A percentile compares a stretch with the other conserved stretches of the same genome.
These are phyloP conservation scores for Onychomys leucogaster DNA, from an alignment of 2,797 vertebrate genomes.

Conservation along the genomic window DNA sequence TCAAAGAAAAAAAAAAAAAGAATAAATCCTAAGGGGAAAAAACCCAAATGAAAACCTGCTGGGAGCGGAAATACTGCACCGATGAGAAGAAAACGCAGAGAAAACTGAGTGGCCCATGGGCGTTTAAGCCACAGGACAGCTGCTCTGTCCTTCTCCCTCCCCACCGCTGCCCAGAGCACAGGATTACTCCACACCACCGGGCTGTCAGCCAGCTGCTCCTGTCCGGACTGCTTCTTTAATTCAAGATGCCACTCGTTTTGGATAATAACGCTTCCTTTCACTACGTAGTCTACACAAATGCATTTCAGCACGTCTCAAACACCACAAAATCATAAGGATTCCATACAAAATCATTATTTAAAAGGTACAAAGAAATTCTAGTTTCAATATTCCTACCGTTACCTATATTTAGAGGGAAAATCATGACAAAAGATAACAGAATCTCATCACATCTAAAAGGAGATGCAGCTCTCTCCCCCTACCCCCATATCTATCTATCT, in stretches of 20 bases:
- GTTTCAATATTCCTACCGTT: slow-evolving; percentile 60
- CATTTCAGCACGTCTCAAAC: slow-evolving; percentile 27
- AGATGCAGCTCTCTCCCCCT: background rate
- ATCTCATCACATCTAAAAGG: slow-evolving; percentile 2
- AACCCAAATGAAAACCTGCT: background rate
- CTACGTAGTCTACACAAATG: slow-evolving; percentile 38
- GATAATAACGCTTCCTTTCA: slow-evolving; percentile 59
- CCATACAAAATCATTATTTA: slow-evolving; percentile 64
- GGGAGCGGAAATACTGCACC: background rate
- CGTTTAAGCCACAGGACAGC: slow-evolving; percentile 15
- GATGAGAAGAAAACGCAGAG: background rate
- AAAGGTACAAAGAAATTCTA: slow-evolving; percentile 62
- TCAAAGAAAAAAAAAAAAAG: background rate
- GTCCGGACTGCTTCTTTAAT: slow-evolving; percentile 53
- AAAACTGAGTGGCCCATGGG: background rate
- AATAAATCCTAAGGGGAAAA: background rate
- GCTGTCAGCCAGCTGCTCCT: slow-evolving; percentile 11
- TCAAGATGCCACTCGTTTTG: slow-evolving; percentile 60
- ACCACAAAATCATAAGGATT: slow-evolving; percentile 33
- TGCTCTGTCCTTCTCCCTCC: background rate
- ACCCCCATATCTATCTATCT: too few relatives aligned
- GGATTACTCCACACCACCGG: slow-evolving; percentile 13
- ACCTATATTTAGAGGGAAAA: background rate
- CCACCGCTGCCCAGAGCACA: background rate
- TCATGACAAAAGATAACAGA: slow-evolving; percentile 25